Percentiles rank a stretch among this genome's conserved stretches.
Conservation (phyloP, 1,140 invertebrate genomes). For the Lysiphlebus fabarum region DNA sequence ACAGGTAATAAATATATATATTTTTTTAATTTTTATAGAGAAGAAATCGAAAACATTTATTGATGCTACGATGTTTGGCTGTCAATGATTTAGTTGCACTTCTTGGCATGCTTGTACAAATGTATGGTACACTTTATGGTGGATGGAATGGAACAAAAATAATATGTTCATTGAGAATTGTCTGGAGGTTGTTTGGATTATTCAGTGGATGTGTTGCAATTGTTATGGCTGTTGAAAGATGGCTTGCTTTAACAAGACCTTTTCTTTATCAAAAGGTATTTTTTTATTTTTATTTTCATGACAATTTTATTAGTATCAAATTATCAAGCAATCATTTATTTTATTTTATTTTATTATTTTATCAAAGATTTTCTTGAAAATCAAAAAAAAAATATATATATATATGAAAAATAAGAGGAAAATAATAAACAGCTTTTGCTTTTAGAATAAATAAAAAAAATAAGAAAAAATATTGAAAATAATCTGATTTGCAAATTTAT, state of each 20-base stretch:
- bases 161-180: constrained; percentile 68
- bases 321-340: too few relatives aligned
- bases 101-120: constrained; percentile 65
- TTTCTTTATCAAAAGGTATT: constrained; percentile 83
- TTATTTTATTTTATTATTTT: too few relatives aligned
- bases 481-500: too few relatives aligned
- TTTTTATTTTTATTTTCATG: too few relatives aligned
- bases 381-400: too few relatives aligned
- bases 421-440: too few relatives aligned
- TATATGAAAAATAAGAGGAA: too few relatives aligned
- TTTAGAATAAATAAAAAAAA: too few relatives aligned
- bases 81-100: constrained; percentile 76
- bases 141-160: constrained; percentile 40
- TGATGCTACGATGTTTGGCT: constrained; percentile 75
- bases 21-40: constrained; percentile 53
- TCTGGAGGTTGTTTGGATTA: constrained; percentile 77
- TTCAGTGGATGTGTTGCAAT: constrained; percentile 82
- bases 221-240: constrained; percentile 82
- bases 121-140: constrained; percentile 58
- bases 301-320: too few relatives aligned
- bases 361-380: too few relatives aligned
- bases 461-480: too few relatives aligned
- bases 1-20: too few relatives aligned
- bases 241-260: constrained; percentile 79
- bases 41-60: constrained; percentile 73